phyloP scores from a whole-genome alignment of 1,140 invertebrate genomes.

The Eufriesea mexicana region DNA sequence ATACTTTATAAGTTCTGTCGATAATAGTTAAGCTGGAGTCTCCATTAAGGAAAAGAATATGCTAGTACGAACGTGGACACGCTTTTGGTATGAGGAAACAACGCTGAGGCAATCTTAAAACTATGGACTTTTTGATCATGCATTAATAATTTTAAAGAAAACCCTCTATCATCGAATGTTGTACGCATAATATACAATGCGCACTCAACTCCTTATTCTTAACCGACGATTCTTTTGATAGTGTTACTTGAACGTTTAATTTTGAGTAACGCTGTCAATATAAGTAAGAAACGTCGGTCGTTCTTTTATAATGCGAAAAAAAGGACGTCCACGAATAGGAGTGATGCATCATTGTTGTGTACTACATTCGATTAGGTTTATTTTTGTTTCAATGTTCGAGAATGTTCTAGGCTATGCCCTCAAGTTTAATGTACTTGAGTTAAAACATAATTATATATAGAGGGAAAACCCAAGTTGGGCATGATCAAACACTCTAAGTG shows the following conservation, averaged over 20 bases:
- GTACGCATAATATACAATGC: conserved; percentile 57
- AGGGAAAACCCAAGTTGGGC: conserved; percentile 76
- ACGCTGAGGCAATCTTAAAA: conserved; percentile 82
- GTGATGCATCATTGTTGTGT: conserved; percentile 59
- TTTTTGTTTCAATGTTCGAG: conserved; percentile 63
- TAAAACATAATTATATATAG: conserved; percentile 69
- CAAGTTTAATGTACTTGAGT: conserved; percentile 62
- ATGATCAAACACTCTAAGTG: conserved; percentile 84
- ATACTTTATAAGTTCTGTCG: conserved; percentile 16
- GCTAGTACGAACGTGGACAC: conserved; percentile 73
- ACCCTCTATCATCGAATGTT: conserved; percentile 75
- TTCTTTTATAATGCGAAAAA: conserved; percentile 54
- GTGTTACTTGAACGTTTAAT: conserved; percentile 42
- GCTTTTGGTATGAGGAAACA: conserved; percentile 79
- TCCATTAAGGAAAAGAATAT: conserved; percentile 65
- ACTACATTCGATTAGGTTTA: conserved; percentile 70
- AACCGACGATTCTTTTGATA: conserved; percentile 62
- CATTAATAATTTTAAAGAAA: conserved; percentile 68
- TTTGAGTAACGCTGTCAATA: conserved; percentile 60
- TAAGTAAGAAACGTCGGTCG: conserved; percentile 58
- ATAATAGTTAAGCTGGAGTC: conserved; percentile 65
- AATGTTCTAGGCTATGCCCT: conserved; percentile 56
- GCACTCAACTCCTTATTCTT: conserved; percentile 42
- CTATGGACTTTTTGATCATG: conserved; percentile 84
- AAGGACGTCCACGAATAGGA: conserved; percentile 53